Percentiles rank a stretch among this genome's conserved stretches.
Conservation (phyloP, 2,888 invertebrate species). For the Xanthia togata region DNA sequence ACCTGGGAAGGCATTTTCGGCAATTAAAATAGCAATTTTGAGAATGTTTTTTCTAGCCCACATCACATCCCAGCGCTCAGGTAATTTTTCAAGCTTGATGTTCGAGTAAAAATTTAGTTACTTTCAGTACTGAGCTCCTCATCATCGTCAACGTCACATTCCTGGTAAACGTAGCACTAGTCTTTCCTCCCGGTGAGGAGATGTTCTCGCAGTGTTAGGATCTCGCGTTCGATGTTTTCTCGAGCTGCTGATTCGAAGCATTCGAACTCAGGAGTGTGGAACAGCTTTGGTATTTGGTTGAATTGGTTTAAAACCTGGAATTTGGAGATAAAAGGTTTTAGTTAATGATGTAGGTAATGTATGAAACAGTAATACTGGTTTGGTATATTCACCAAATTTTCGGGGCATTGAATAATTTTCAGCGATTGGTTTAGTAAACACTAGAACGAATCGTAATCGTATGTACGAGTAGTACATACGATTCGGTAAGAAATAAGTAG, state of each 20-base stretch:
- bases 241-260: constrained; percentile 82
- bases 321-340: background rate
- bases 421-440: no score
- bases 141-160: constrained; percentile 39
- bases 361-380: background rate
- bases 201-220: constrained; percentile 80
- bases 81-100: constrained; percentile 45
- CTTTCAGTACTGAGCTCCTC: constrained; percentile 49
- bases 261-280: constrained; percentile 83
- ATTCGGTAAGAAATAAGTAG: background rate
- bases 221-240: constrained; percentile 85
- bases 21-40: background rate
- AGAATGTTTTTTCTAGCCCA: constrained; percentile 5
- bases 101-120: constrained; percentile 53
- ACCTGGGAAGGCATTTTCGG: constrained; percentile 4
- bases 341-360: background rate
- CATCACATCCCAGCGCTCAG: constrained; percentile 24
- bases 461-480: background rate
- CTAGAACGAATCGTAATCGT: no score
- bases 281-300: constrained; percentile 82
- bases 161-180: constrained; percentile 62
- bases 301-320: constrained; percentile 85
- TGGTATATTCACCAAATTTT: background rate
- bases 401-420: background rate
- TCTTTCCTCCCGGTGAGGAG: constrained; percentile 75